A percentile compares a stretch with the other conserved stretches of the same genome.
Conservation (phyloP, 2,797 vertebrate species). For the Gallinago nigripennis region DNA sequence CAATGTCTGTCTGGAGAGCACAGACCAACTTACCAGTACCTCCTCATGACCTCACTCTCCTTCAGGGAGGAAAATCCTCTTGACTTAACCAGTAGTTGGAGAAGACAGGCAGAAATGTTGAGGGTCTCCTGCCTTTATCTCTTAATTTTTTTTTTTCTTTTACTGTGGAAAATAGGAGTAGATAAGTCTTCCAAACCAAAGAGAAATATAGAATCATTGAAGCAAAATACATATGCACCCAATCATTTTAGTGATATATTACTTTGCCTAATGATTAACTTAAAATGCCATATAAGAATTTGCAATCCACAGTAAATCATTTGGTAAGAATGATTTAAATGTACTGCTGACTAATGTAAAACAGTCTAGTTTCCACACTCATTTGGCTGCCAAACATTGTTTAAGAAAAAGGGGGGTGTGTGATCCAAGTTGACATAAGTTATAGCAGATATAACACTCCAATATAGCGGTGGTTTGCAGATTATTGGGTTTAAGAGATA, state of each 20-base stretch:
- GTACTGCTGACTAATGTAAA: constrained; percentile 78
- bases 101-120: not conserved
- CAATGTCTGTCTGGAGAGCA: not conserved
- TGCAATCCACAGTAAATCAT: constrained; percentile 78
- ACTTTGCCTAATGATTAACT: constrained; percentile 75
- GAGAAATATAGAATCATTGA: constrained; percentile 38
- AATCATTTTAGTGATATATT: constrained; percentile 75
- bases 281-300: constrained; percentile 76
- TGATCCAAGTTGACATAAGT: constrained; percentile 76
- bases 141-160: not conserved
- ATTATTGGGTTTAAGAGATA: constrained; percentile 64
- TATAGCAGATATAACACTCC: constrained; percentile 69
- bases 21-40: not conserved
- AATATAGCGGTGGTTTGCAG: constrained; percentile 62
- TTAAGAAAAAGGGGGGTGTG: not conserved
- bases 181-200: constrained; percentile 26
- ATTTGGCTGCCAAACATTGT: constrained; percentile 71
- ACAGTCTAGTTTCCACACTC: constrained; percentile 76
- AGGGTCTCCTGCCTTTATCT: not conserved
- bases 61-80: not conserved
- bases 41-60: not conserved
- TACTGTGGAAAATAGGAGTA: not conserved
- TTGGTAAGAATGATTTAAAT: constrained; percentile 76
- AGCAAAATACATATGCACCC: constrained; percentile 68
- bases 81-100: not conserved